phyloP scores from a whole-genome alignment of 2,113 vertebrate genomes.

The Cyphomyrus discorhynchus region DNA sequence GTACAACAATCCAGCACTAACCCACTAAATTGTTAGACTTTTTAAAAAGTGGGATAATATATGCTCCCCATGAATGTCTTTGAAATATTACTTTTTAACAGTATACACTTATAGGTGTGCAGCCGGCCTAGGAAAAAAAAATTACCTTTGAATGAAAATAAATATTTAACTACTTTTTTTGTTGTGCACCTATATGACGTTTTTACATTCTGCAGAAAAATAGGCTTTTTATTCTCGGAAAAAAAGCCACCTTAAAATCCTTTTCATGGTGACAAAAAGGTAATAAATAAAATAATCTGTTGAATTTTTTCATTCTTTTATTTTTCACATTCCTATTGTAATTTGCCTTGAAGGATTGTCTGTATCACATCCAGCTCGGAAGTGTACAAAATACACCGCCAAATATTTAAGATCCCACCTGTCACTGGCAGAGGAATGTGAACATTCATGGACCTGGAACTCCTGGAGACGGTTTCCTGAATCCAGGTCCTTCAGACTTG shows the following conservation, averaged over 20 bases:
- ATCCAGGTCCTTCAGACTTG: neutral
- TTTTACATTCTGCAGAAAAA: neutral
- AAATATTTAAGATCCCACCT: neutral
- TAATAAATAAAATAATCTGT: conserved; percentile 23
- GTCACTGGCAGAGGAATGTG: neutral
- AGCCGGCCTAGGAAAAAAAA: neutral
- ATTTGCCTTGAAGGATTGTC: conserved; percentile 30
- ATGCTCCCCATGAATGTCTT: neutral
- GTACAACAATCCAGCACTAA: neutral
- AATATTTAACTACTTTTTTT: neutral
- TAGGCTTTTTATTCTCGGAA: neutral
- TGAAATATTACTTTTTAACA: neutral
- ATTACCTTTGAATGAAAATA: neutral
- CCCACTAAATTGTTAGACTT: neutral
- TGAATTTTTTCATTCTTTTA: conserved; percentile 9
- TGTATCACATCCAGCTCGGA: conserved; percentile 27
- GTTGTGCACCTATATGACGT: neutral
- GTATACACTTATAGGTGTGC: neutral
- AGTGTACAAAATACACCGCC: conserved; percentile 33
- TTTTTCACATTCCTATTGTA: neutral
- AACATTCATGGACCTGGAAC: neutral
- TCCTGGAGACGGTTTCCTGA: neutral
- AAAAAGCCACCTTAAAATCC: neutral
- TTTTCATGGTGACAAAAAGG: conserved; percentile 8
- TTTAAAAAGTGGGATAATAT: neutral